phyloP scores from a whole-genome alignment of 1,140 invertebrate species.

The Drosophila lini region DNA sequence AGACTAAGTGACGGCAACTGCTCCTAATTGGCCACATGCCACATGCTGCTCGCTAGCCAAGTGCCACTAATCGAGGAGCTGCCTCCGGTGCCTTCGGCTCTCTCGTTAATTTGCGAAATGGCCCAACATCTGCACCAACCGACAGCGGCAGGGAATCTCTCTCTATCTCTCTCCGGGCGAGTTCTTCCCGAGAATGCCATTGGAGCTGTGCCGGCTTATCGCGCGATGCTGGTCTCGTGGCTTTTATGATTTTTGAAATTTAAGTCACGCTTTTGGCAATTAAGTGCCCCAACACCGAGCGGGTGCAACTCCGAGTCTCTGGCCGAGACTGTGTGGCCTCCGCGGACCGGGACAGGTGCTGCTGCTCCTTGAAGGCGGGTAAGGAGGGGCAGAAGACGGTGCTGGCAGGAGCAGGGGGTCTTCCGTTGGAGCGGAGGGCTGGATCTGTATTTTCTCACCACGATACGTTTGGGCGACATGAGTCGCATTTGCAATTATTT shows the following conservation, averaged over 20 bases:
- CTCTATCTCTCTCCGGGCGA: background rate
- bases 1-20: constrained; percentile 46
- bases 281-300: constrained; percentile 72
- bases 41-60: constrained; percentile 16
- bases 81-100: constrained; percentile 11
- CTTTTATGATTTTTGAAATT: constrained; percentile 81
- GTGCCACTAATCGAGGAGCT: constrained; percentile 28
- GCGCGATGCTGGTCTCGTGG: constrained; percentile 59
- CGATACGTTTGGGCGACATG: constrained; percentile 77
- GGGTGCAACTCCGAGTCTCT: constrained; percentile 19
- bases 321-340: constrained; percentile 54
- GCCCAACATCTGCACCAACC: constrained; percentile 48
- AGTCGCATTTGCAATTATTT: constrained; percentile 83
- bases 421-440: constrained; percentile 23
- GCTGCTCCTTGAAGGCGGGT: constrained; percentile 20
- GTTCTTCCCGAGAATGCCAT: constrained; percentile 16
- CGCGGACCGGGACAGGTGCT: constrained; percentile 25
- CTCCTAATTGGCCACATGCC: constrained; percentile 55
- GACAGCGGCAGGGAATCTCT: constrained; percentile 18
- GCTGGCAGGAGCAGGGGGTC: background rate
- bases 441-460: constrained; percentile 58
- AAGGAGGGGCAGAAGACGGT: background rate
- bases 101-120: constrained; percentile 70
- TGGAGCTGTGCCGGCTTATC: constrained; percentile 38
- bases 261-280: constrained; percentile 82